Conservation (phyloP, 2,888 invertebrate species). For the Eristalis intricaria region DNA sequence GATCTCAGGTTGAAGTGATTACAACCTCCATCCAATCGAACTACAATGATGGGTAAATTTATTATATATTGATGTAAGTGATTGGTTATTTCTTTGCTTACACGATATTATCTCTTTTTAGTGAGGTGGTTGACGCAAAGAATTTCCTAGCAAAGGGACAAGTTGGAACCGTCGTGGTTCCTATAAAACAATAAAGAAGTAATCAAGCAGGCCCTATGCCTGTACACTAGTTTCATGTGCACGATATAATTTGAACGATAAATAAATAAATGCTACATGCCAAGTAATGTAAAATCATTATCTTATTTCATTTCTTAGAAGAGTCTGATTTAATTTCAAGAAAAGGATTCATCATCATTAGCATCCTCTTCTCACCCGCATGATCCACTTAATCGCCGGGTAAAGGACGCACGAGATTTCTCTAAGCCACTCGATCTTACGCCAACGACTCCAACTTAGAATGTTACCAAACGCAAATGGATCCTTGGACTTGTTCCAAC, state of each 20-base stretch:
- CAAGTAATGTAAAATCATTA: neutral
- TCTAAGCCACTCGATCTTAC: no score
- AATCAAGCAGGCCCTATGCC: no score
- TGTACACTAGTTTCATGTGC: no score
- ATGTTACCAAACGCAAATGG: no score
- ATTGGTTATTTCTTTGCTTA: neutral
- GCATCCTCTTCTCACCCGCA: no score
- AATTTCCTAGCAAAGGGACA: slow-evolving; percentile 75
- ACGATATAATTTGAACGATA: neutral
- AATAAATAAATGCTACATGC: neutral
- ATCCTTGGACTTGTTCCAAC: no score
- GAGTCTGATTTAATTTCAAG: no score
- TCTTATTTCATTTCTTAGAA: neutral
- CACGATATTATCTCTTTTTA: slow-evolving; percentile 42
- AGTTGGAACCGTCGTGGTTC: slow-evolving; percentile 78
- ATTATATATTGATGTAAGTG: neutral
- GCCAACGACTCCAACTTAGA: no score
- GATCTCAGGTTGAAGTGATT: slow-evolving; percentile 77
- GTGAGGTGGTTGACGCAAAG: slow-evolving; percentile 74
- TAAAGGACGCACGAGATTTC: no score
- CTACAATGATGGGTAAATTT: slow-evolving; percentile 77
- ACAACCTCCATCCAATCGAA: slow-evolving; percentile 79
- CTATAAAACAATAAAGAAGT: slow-evolving; percentile 45
- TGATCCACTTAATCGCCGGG: no score
- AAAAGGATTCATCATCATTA: no score